Evolutionary conservation across 1,140 invertebrate species (phyloP), one percentile per base, ranked within the genome.

Genomic region (Hycleus cichorii): DNA sequence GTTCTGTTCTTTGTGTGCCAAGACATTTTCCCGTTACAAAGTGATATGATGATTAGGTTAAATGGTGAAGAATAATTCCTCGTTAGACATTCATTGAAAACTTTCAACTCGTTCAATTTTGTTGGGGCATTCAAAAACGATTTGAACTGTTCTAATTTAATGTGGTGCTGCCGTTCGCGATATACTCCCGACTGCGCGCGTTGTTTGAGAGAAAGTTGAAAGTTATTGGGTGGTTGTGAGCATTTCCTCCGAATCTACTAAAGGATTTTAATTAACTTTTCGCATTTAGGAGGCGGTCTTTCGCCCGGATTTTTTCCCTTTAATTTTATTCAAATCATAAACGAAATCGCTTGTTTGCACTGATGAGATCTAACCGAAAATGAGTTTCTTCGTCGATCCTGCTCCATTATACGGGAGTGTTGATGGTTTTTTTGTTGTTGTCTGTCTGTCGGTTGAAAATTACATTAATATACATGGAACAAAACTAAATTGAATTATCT

Each of bases 21-120:
- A 59, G 54, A 54, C 49, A 32, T 50, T 63, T 63, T 46, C 59
- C 44, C 47, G 64, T 64, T 59, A 70, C 65, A 67, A 67, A 70
- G 65, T 70, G 66, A 70, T 69, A 70, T 69, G 68, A 68, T 70
- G 68, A 70, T 70, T 69, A 65, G 63, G 68, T 70, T 70, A 69
- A 70, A 70, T 69, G 68, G 68, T 49, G 68, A 62, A 69, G 68
- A 70, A 70, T 69, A 70, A 70, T 68, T 67, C 64, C 67, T 69
- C 67, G 65, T 69, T 69, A 70, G 68, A 64, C 65, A 68, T 70
- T 70, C 68, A 70, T 70, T 70, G 65, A 70, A 70, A 70, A 70
- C 64, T 70, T 69, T 65, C 60, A 59, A 68, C 60, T 63, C 60
- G 60, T 68, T 62, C 59, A 63, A 63, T 66, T 66, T 64, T 66